A percentile compares a stretch with the other conserved stretches of the same genome.
Conservation (phyloP, 2,888 invertebrate species). For the Agrotis ipsilon region DNA sequence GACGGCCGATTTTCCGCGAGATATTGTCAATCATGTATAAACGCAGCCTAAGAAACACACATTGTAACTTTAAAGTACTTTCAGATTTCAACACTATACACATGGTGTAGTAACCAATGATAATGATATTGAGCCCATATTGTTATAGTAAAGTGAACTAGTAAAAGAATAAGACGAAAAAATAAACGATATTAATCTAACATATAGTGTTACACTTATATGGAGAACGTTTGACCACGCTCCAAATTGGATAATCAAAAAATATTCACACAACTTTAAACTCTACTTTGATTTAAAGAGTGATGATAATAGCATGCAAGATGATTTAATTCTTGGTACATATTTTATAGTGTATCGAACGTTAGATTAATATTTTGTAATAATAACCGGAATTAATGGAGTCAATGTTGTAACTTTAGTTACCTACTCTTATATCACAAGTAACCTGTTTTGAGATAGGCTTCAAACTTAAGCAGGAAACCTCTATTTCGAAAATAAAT, state of each 20-base stretch:
- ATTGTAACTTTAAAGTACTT: conserved; percentile 39
- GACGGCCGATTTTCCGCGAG: background rate
- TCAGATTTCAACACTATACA: conserved; percentile 42
- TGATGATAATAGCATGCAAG: conserved; percentile 19
- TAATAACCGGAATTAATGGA: conserved; percentile 47
- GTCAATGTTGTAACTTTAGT: conserved; percentile 56
- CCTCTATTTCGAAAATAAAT: conserved; percentile 48
- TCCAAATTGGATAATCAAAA: conserved; percentile 15
- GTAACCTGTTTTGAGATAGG: conserved; percentile 46
- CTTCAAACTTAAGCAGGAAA: conserved; percentile 55
- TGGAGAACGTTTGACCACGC: conserved; percentile 23
- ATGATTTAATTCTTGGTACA: conserved; percentile 16
- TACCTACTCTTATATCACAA: conserved; percentile 61
- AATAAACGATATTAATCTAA: conserved; percentile 23
- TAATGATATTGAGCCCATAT: conserved; percentile 41
- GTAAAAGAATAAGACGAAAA: conserved; percentile 19
- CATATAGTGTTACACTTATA: conserved; percentile 30
- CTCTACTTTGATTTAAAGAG: conserved; percentile 3
- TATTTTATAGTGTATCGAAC: conserved; percentile 32
- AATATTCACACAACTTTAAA: background rate
- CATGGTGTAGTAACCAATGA: conserved; percentile 26
- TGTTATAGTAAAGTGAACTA: conserved; percentile 32
- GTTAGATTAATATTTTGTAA: conserved; percentile 54
- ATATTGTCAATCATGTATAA: conserved; percentile 6
- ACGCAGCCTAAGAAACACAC: conserved; percentile 18